These are phyloP conservation scores for Orussus abietinus DNA, from an alignment of 1,140 invertebrate species.

Conservation along the genomic window DNA sequence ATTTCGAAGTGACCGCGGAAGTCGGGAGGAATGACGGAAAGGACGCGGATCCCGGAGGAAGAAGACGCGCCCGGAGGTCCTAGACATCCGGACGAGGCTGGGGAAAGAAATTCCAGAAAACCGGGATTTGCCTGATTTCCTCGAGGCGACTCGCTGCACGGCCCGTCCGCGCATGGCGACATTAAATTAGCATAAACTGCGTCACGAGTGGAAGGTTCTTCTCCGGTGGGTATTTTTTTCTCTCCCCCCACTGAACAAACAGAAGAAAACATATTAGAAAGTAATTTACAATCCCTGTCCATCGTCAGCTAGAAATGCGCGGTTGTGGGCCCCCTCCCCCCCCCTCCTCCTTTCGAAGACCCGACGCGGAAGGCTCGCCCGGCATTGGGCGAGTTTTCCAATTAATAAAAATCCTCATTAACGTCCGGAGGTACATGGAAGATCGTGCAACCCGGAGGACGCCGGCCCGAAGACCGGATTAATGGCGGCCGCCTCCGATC, in stretches of 20 bases:
- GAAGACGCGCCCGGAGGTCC: conserved; percentile 23
- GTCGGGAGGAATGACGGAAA: too few relatives aligned
- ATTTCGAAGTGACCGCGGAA: too few relatives aligned
- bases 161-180: conserved; percentile 23
- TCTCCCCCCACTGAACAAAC: too few relatives aligned
- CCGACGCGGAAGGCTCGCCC: not conserved
- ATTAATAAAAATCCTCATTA: too few relatives aligned
- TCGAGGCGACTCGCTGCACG: not conserved
- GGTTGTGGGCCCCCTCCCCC: conserved; percentile 7
- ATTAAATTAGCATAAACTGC: conserved; percentile 37
- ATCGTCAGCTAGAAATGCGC: conserved; percentile 14
- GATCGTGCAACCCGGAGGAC: conserved; percentile 1
- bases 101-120: conserved; percentile 10
- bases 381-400: not conserved
- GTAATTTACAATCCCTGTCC: conserved; percentile 15
- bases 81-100: conserved; percentile 14
- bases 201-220: too few relatives aligned
- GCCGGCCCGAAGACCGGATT: conserved; percentile 3
- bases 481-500: not conserved
- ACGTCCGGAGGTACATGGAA: conserved; percentile 2
- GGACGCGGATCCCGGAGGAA: conserved; percentile 18
- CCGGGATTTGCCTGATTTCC: not conserved
- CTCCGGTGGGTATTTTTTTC: too few relatives aligned
- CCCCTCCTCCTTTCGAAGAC: not conserved
- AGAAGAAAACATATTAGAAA: too few relatives aligned